phyloP scores from a whole-genome alignment of 2,113 vertebrate genomes.

The Anser cygnoides region DNA sequence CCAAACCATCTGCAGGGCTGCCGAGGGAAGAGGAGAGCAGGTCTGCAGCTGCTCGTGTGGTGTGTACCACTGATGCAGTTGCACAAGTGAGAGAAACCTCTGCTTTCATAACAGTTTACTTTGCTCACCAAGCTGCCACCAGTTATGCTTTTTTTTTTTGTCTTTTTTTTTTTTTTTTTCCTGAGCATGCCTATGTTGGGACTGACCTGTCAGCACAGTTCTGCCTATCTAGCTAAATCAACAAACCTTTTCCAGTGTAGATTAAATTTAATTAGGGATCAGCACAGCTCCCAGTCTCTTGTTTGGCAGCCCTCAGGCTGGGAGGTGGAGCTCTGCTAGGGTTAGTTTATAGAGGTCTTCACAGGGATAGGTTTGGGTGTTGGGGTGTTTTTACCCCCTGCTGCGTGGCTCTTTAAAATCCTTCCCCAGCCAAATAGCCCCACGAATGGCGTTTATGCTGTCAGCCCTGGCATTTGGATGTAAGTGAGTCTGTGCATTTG shows the following conservation, averaged over 20 bases:
- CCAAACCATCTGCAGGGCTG: neutral
- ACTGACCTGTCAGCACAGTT: neutral
- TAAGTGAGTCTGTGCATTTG: neutral
- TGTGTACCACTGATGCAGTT: neutral
- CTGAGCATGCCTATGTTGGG: neutral
- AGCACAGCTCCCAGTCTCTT: neutral
- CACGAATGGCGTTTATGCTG: neutral
- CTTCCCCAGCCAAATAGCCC: neutral
- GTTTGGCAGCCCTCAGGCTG: neutral
- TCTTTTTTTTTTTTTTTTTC: no score
- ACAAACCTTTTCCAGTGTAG: neutral
- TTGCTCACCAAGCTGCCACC: neutral
- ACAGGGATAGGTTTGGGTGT: neutral
- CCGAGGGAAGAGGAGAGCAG: neutral
- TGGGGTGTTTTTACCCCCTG: neutral
- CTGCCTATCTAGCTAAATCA: neutral
- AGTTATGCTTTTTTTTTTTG: neutral
- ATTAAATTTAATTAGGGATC: conserved; percentile 13
- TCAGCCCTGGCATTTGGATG: neutral
- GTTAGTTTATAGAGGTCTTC: neutral
- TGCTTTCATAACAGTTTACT: neutral
- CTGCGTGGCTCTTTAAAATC: neutral
- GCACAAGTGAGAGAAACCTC: neutral
- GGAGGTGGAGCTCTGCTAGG: neutral
- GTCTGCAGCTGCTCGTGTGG: neutral